Evolutionary conservation across 2,888 invertebrate genomes (phyloP).

Genomic region (Listrodromus nycthemerus): DNA sequence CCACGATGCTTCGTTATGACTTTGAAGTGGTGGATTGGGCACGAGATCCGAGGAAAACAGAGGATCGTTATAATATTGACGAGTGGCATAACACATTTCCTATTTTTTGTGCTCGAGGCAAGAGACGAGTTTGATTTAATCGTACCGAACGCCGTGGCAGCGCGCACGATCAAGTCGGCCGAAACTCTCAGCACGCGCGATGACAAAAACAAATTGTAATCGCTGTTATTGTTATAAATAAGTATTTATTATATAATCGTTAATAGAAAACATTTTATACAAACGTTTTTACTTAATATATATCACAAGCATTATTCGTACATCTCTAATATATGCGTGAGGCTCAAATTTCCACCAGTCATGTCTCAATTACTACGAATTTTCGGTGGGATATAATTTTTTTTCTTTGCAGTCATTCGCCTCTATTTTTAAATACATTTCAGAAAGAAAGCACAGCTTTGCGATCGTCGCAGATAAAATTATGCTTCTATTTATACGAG

Average conservation of each 20-base stretch:
- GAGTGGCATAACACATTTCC: constrained; percentile 28
- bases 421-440: constrained; percentile 3
- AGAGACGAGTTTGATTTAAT: constrained; percentile 23
- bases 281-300: constrained; percentile 74
- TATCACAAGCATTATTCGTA: constrained; percentile 76
- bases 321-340: constrained; percentile 53
- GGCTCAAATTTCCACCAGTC: constrained; percentile 15
- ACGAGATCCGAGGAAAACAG: neutral
- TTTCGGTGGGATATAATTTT: constrained; percentile 33
- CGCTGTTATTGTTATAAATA: constrained; percentile 80
- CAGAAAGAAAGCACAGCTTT: neutral
- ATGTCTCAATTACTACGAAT: constrained; percentile 15
- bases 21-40: constrained; percentile 2
- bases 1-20: constrained; percentile 2
- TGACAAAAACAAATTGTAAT: constrained; percentile 65
- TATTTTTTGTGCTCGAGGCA: constrained; percentile 18
- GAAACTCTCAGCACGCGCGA: neutral
- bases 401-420: neutral
- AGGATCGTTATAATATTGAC: neutral
- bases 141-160: constrained; percentile 32
- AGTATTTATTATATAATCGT: constrained; percentile 83
- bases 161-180: neutral
- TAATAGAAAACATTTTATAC: constrained; percentile 81
- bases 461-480: neutral
- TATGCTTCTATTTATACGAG: neutral